Evolutionary conservation across 1,140 invertebrate species (phyloP).

Genomic region (Steinernema khuongi): DNA sequence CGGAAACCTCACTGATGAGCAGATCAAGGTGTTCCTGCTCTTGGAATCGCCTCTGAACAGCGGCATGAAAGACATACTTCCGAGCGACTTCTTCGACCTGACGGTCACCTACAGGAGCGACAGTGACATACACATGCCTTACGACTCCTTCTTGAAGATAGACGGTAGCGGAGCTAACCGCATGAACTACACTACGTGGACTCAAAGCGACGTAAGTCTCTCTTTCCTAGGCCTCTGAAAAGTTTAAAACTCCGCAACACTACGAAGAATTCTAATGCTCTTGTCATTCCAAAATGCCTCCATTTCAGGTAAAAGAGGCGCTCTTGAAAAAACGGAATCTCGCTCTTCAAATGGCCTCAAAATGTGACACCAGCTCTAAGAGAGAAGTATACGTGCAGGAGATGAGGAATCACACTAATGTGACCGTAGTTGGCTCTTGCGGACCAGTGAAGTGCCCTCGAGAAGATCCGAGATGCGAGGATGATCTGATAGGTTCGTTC

Average conservation of each 20-base stretch:
- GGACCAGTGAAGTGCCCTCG: slow-evolving; percentile 26
- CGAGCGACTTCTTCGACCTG: not conserved
- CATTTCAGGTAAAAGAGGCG: not conserved
- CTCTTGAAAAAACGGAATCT: not conserved
- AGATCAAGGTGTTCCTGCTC: not conserved
- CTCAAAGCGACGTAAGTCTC: not conserved
- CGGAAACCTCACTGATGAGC: not conserved
- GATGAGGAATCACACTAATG: slow-evolving; percentile 63
- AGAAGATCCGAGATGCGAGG: not conserved
- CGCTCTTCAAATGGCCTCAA: slow-evolving; percentile 62
- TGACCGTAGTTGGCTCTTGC: slow-evolving; percentile 72
- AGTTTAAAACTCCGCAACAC: not conserved
- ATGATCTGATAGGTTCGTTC: not conserved
- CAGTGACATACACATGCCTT: not conserved
- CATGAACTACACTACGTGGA: not conserved
- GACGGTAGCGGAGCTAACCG: not conserved
- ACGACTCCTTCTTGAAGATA: not conserved
- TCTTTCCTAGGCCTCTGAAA: not conserved
- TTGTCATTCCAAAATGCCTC: not conserved
- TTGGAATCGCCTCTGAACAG: not conserved
- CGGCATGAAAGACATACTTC: not conserved
- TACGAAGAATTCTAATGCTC: not conserved
- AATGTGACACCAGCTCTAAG: slow-evolving; percentile 64
- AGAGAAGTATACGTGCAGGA: slow-evolving; percentile 64
- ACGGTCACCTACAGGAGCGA: not conserved